A percentile compares a stretch with the other conserved stretches of the same genome.
Conservation (phyloP, 1,140 invertebrate species). For the Tribolium castaneum region DNA sequence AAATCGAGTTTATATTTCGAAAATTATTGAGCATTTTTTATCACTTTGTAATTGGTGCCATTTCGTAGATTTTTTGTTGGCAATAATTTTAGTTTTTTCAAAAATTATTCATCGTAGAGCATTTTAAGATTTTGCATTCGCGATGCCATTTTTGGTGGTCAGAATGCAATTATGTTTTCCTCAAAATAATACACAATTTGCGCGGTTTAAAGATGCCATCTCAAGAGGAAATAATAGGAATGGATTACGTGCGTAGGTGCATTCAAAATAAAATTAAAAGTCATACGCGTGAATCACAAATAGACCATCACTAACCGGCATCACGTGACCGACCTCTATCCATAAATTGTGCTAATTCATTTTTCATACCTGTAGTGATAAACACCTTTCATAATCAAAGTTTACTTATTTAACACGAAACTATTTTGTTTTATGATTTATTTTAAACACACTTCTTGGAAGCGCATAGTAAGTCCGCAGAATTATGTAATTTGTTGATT, state of each 20-base stretch:
- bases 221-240: not conserved
- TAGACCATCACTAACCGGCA: not conserved
- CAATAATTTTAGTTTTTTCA: too few species aligned
- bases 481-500: not conserved
- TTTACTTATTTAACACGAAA: not conserved
- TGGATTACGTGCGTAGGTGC: not conserved
- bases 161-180: too few species aligned
- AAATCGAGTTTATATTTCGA: too few species aligned
- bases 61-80: too few species aligned
- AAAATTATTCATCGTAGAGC: too few species aligned
- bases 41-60: too few species aligned
- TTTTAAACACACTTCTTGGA: not conserved
- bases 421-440: not conserved
- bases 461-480: not conserved
- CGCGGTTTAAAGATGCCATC: not conserved
- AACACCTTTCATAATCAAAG: not conserved
- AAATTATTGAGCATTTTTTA: too few species aligned
- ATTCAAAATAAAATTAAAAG: not conserved
- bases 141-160: too few species aligned
- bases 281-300: not conserved
- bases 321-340: not conserved
- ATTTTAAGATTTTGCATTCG: too few species aligned
- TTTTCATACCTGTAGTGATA: not conserved
- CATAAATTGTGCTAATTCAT: not conserved
- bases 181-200: not conserved